Evolutionary conservation across 2,113 vertebrate genomes (phyloP).

Genomic region (Proteles cristata): DNA sequence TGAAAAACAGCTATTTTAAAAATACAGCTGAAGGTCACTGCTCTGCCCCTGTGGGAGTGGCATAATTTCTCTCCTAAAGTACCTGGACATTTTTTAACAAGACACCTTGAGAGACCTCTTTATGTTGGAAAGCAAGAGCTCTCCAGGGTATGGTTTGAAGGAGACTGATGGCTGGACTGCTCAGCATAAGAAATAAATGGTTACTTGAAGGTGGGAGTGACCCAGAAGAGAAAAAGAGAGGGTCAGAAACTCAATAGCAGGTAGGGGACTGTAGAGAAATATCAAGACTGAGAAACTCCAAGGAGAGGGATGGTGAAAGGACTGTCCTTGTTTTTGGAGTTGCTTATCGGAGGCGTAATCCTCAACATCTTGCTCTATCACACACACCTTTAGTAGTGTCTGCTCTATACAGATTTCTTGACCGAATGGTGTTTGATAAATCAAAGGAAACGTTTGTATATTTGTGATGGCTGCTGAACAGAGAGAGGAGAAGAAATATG

Average conservation of each 20-base stretch:
- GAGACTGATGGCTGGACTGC: conserved; percentile 25
- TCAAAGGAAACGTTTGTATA: neutral
- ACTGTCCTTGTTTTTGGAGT: neutral
- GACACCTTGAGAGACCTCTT: conserved; percentile 53
- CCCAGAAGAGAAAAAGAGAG: neutral
- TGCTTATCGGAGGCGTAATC: neutral
- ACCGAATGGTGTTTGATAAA: neutral
- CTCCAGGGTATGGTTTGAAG: conserved; percentile 51
- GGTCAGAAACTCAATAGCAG: neutral
- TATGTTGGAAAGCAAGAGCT: neutral
- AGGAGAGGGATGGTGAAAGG: neutral
- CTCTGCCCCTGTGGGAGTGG: neutral
- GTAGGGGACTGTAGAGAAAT: neutral
- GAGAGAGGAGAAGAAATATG: neutral
- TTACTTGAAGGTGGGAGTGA: conserved; percentile 31
- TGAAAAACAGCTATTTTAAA: conserved; percentile 34
- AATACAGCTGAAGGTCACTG: neutral
- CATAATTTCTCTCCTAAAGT: conserved; percentile 41
- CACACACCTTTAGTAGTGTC: neutral
- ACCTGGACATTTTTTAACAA: conserved; percentile 43
- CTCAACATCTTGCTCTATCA: neutral
- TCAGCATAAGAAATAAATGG: conserved; percentile 43
- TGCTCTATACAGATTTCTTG: neutral
- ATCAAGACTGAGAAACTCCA: neutral
- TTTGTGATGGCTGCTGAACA: neutral